Base-by-base conservation (phyloP, 2,888 invertebrate genomes). In the Alentia gelatinosa region DNA sequence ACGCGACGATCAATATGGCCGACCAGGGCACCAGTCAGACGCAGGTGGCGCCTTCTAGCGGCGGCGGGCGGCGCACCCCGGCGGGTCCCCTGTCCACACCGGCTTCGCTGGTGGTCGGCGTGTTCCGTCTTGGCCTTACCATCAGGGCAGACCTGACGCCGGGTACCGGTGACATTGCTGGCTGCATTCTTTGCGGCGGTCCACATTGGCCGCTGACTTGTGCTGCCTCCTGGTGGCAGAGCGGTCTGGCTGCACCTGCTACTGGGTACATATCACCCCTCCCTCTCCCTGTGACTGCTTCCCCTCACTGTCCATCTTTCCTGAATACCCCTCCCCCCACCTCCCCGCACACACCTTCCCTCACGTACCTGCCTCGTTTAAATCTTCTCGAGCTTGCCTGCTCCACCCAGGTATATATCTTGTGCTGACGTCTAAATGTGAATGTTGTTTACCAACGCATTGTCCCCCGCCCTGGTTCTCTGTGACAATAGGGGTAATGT, bases 1-100 rank as follows among this genome's bases (percentile, higher is more conserved):
- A 79, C 37, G 39, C 39, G 79, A 39, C 79, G 79, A 79, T 79
- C 79, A 79, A 79, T 79, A 79, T 79, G 79, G 79, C 35, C 7
- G 79, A 15, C 79, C 37, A 12, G 79, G 74, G 79, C 39, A 39
- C 37, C 79, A 79, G 39, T 79, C 79, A 79, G 35, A 19, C 19
- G 35, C 79, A 79, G 79, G 79, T 79, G 79, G 79, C 35, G 37
- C 37, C 37, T 30, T 30, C 68, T 5, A 19, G 15, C n/a, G 23
- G 9, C 79, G 7, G 1, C 37, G 9, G 37, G 12, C 33, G 30
- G n/a, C 74, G 3, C 15, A 15, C 74, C 33, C 74, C 7, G 26
- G 30, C 74, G 0, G 15, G 26, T 26, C 74, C 74, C 74, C 33
- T 26, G 68, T 12, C 47, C 68, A 68, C 5, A 26, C n/a, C 26